Evolutionary conservation across 2,797 vertebrate genomes (phyloP).

Genomic region (Gallirallus australis): DNA sequence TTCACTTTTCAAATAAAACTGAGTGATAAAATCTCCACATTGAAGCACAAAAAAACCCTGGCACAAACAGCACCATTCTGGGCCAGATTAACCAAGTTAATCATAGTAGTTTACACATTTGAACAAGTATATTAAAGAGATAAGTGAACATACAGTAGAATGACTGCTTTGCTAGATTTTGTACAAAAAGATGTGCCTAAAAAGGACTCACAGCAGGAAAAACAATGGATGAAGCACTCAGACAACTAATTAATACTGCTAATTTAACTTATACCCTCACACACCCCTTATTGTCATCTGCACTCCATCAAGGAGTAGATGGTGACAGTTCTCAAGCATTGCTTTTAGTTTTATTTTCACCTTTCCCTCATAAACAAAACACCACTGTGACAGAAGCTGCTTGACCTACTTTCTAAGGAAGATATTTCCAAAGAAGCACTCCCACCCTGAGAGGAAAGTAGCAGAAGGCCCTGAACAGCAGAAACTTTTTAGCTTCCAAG

Average conservation of each 20-base stretch:
- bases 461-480: neutral
- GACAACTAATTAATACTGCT: slow-evolving; percentile 4
- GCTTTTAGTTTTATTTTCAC: neutral
- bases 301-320: neutral
- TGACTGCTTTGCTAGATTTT: neutral
- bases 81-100: neutral
- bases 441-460: neutral
- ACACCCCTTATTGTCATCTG: neutral
- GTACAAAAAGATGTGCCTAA: neutral
- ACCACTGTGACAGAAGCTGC: neutral
- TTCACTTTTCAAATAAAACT: neutral
- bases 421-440: neutral
- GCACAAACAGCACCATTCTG: neutral
- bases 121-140: neutral
- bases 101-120: neutral
- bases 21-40: neutral
- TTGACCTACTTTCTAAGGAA: slow-evolving; percentile 3
- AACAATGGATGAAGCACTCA: neutral
- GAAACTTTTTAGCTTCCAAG: neutral
- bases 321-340: neutral
- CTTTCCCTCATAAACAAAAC: slow-evolving; percentile 16
- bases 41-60: neutral
- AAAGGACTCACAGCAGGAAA: neutral
- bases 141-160: neutral
- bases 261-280: slow-evolving; percentile 2